Conservation (phyloP, 2,888 invertebrate species). For the Crematogaster levior region DNA sequence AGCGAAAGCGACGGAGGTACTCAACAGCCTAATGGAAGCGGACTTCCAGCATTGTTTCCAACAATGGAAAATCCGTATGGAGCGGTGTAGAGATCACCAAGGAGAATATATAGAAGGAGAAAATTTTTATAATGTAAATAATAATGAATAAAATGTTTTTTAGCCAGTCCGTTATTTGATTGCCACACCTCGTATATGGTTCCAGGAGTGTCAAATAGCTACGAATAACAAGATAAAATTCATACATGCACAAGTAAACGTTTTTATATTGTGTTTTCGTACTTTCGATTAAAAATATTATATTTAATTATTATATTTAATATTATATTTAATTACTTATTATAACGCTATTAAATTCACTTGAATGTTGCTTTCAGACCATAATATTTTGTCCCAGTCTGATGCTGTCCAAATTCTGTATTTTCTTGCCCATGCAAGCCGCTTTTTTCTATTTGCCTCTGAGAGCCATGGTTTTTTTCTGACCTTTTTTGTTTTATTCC, state of each 20-base stretch:
- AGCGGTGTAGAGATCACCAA: too few relatives aligned
- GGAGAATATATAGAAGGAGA: too few relatives aligned
- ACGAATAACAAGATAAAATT: neutral
- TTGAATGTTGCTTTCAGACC: slow-evolving; percentile 21
- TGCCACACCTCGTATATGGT: too few relatives aligned
- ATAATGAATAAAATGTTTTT: too few relatives aligned
- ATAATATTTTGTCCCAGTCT: slow-evolving; percentile 18
- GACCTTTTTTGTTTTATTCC: neutral
- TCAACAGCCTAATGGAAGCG: too few relatives aligned
- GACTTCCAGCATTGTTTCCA: too few relatives aligned
- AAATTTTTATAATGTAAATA: too few relatives aligned
- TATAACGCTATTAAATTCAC: neutral
- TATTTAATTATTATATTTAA: too few relatives aligned
- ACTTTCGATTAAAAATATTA: neutral
- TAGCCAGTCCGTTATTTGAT: too few relatives aligned
- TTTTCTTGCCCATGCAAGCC: neutral
- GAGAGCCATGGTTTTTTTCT: slow-evolving; percentile 10
- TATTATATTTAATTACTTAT: neutral
- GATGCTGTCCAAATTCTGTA: neutral
- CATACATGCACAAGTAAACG: neutral
- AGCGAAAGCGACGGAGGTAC: too few relatives aligned
- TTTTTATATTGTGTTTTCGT: neutral
- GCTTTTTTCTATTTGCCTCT: slow-evolving; percentile 5
- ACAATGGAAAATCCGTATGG: too few relatives aligned
- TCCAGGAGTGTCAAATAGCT: slow-evolving; percentile 1